Evolutionary conservation across 2,888 invertebrate genomes (phyloP).

Genomic region (Lasiommata megera): DNA sequence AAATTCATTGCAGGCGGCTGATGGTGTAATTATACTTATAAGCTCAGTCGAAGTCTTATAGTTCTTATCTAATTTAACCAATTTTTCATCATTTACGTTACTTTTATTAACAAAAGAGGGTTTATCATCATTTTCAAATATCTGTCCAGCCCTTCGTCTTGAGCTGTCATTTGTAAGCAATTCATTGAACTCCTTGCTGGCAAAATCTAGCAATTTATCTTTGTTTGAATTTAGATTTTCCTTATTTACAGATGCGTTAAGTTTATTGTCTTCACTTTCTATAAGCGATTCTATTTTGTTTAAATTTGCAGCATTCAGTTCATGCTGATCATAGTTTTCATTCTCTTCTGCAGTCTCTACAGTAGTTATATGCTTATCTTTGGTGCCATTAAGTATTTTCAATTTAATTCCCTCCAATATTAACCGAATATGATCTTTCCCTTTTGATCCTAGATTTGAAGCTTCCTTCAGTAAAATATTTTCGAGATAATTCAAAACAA

Average conservation of each 20-base stretch:
- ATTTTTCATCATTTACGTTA: background rate
- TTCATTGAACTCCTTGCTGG: slow-evolving; percentile 29
- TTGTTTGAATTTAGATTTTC: background rate
- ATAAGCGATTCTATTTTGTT: slow-evolving; percentile 44
- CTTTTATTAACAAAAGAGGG: background rate
- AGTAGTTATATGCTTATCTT: background rate
- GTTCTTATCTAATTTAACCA: background rate
- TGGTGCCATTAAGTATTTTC: slow-evolving; percentile 32
- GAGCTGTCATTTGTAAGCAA: background rate
- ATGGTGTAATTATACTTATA: background rate
- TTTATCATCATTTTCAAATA: background rate
- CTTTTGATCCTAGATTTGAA: slow-evolving; percentile 39
- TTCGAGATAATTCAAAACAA: slow-evolving; percentile 39
- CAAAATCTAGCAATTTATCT: slow-evolving; percentile 37
- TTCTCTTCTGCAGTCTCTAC: background rate
- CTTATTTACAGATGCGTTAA: slow-evolving; percentile 38
- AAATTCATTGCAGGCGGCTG: slow-evolving; percentile 11
- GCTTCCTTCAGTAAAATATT: slow-evolving; percentile 43
- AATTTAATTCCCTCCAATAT: slow-evolving; percentile 55
- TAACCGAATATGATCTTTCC: slow-evolving; percentile 47
- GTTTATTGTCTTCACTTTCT: slow-evolving; percentile 35
- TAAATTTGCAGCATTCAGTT: slow-evolving; percentile 37
- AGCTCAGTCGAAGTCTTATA: background rate
- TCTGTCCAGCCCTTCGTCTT: background rate
- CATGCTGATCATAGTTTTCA: background rate